phyloP scores from a whole-genome alignment of 2,797 vertebrate species.

The Molossus alvarezi region DNA sequence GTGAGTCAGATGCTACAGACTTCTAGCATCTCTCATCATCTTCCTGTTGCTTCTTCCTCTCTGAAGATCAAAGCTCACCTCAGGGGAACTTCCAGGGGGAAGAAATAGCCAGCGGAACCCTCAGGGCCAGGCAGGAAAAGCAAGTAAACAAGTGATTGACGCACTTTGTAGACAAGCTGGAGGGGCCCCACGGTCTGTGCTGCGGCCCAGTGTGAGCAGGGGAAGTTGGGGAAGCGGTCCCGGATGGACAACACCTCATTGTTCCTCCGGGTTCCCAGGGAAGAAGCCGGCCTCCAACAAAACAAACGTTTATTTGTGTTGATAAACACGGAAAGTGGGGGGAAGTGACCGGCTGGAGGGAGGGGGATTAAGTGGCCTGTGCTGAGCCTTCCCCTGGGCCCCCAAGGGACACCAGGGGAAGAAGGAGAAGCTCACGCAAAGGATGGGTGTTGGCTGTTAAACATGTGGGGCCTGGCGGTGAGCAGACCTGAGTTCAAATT shows the following conservation, averaged over 20 bases:
- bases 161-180: conserved; percentile 71
- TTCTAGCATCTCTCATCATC: conserved; percentile 48
- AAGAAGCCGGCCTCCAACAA: conserved; percentile 48
- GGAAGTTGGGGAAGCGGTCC: conserved; percentile 76
- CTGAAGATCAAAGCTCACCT: conserved; percentile 82
- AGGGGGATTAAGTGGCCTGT: not conserved
- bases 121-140: conserved; percentile 76
- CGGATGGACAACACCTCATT: conserved; percentile 74
- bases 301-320: conserved; percentile 75
- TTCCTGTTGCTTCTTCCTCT: conserved; percentile 71
- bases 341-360: conserved; percentile 67
- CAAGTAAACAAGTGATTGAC: conserved; percentile 83
- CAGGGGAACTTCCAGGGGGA: conserved; percentile 67
- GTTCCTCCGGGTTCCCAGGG: conserved; percentile 80
- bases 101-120: conserved; percentile 71
- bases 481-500: conserved; percentile 39
- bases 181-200: not conserved
- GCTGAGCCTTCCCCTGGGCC: not conserved
- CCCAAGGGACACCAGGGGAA: conserved; percentile 52
- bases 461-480: not conserved
- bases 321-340: conserved; percentile 56
- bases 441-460: not conserved
- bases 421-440: not conserved
- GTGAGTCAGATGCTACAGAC: conserved; percentile 52
- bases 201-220: not conserved